Percentiles rank a stretch among this genome's conserved stretches.
These are phyloP conservation scores for Squalus acanthias DNA, from an alignment of 2,797 vertebrate species.

Conservation along the genomic window DNA sequence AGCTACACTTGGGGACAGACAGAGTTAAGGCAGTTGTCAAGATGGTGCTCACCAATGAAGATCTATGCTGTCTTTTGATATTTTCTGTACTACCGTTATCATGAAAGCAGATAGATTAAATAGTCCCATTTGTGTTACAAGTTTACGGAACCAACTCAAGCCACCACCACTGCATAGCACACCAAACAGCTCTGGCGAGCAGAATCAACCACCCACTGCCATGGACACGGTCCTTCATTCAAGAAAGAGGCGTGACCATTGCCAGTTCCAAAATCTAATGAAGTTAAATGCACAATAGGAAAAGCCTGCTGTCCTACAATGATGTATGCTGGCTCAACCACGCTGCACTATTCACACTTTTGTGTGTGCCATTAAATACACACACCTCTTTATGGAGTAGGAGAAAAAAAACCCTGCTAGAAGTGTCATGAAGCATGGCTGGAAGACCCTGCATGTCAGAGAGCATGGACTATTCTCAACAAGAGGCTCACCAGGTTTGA, in stretches of 20 bases:
- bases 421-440: not conserved
- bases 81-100: not conserved
- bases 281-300: not conserved
- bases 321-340: not conserved
- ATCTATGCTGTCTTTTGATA: not conserved
- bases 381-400: not conserved
- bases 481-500: not conserved
- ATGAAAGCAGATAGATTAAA: not conserved
- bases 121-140: not conserved
- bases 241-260: not conserved
- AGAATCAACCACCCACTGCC: not conserved
- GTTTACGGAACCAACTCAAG: not conserved
- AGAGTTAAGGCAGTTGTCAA: not conserved
- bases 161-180: not conserved
- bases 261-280: not conserved
- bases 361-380: not conserved
- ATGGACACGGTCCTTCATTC: not conserved
- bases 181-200: not conserved
- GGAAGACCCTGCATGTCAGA: not conserved
- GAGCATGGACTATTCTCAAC: not conserved
- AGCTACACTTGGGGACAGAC: not conserved
- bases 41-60: not conserved
- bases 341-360: not conserved
- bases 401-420: not conserved
- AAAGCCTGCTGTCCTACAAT: not conserved